Conservation (phyloP, 2,797 vertebrate genomes). For the Neomorphus geoffroyi region DNA sequence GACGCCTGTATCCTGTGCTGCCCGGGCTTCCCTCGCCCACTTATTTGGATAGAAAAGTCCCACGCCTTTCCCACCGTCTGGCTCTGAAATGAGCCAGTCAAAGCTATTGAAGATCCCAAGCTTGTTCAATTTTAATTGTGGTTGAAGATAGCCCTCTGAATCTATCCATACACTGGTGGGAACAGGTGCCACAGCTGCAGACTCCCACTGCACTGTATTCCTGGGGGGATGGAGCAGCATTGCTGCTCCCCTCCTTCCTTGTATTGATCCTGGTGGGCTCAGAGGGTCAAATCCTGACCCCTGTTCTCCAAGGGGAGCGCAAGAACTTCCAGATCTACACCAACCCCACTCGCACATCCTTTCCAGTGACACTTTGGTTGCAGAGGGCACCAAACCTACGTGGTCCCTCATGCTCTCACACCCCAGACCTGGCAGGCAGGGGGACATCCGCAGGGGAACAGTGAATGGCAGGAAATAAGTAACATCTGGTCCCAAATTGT, state of each 20-base stretch:
- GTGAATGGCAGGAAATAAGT: conserved; percentile 20
- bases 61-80: background rate
- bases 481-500: background rate
- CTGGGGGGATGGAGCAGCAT: background rate
- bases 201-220: background rate
- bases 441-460: background rate
- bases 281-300: background rate
- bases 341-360: background rate
- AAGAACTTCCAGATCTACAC: background rate
- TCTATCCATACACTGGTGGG: background rate
- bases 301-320: background rate
- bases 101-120: background rate
- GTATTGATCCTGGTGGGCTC: background rate
- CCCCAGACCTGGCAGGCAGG: background rate
- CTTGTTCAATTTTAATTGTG: background rate
- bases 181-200: background rate
- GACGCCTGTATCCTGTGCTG: conserved; percentile 36
- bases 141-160: background rate
- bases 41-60: background rate
- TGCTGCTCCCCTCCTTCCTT: background rate
- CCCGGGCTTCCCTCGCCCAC: background rate
- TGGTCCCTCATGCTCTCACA: background rate
- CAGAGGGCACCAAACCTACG: background rate
- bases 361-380: background rate
- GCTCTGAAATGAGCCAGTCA: background rate